phyloP scores from a whole-genome alignment of 1,140 invertebrate genomes.

The Melitaea cinxia region DNA sequence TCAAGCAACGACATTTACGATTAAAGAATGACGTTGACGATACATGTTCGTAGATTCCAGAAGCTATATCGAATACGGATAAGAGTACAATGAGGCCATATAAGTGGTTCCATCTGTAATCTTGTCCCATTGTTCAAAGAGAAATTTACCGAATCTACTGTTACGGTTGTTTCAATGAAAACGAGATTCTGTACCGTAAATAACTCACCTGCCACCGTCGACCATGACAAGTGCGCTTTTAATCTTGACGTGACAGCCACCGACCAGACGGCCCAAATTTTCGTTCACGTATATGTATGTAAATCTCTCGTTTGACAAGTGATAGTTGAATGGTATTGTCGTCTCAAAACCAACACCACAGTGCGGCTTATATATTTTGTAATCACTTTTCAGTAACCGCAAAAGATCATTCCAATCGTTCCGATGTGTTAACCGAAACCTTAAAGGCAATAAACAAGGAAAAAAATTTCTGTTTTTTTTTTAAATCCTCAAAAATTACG shows the following conservation, averaged over 20 bases:
- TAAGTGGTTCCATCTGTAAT: constrained; percentile 31
- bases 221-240: constrained; percentile 27
- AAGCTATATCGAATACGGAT: constrained; percentile 10
- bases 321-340: constrained; percentile 35
- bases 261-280: constrained; percentile 40
- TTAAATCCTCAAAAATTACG: background rate
- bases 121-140: constrained; percentile 29
- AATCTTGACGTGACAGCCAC: constrained; percentile 36
- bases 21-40: background rate
- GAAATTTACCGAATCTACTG: constrained; percentile 32
- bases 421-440: too few relatives aligned
- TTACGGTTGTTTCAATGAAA: constrained; percentile 33
- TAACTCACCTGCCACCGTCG: constrained; percentile 31
- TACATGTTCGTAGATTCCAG: constrained; percentile 1
- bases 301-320: constrained; percentile 48
- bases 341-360: constrained; percentile 35
- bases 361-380: constrained; percentile 16
- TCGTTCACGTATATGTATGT: constrained; percentile 36
- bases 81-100: constrained; percentile 25
- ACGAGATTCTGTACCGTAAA: constrained; percentile 27
- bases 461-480: too few relatives aligned
- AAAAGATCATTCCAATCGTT: too few relatives aligned
- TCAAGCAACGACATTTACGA: background rate
- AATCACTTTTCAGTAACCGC: background rate
- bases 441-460: too few relatives aligned